Evolutionary conservation across 2,113 vertebrate species (phyloP), one percentile per base, ranked within the genome.

Genomic region (Prochilodus magdalenae): DNA sequence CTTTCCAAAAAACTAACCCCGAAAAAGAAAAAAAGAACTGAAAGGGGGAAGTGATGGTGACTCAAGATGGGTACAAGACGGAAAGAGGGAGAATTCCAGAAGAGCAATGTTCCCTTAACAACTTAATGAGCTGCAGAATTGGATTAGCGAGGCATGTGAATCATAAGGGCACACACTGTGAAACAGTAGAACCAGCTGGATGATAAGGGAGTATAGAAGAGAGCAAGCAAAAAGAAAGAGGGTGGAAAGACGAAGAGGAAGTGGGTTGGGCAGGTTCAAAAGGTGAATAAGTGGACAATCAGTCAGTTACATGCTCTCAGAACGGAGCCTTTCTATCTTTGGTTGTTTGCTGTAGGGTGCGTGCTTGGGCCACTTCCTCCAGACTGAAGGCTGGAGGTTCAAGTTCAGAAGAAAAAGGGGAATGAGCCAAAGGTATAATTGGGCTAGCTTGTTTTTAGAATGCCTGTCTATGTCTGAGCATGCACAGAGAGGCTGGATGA

Each of bases 101-200:
- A 59, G 18, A 73, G 65, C 36, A 70, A 53, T 44, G 85, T 74
- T 73, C 73, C 33, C 63, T 77, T 88, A 92, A 91, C 73, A 20
- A 92, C 65, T 53, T 88, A 91, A 93, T 24, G 26, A 89, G 66
- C 24, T 44, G 27, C 82, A 81, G 66, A 89, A 93, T 92, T 88
- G 18, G 87, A 93, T 93, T 92, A 76, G 87, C 77, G 69, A 89
- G 87, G 90, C 89, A 93, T 92, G 73, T 80, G 89, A 92, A 85
- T 91, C 91, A 78, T 83, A 80, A 91, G 90, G 89, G 86, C 22
- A 13, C 36, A 55, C 14, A 20, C 57, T 75, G 0, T 79, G 27
- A 55, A 44, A 70, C 55, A 49, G 47, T 16, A 30, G 51, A 15
- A 51, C 60, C 57, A 26, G 10, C 8, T 30, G 5, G 29, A 53